Evolutionary conservation across 2,888 invertebrate genomes (phyloP), one percentile per base, ranked within the genome.

Genomic region (Rhyacophila evoluta): DNA sequence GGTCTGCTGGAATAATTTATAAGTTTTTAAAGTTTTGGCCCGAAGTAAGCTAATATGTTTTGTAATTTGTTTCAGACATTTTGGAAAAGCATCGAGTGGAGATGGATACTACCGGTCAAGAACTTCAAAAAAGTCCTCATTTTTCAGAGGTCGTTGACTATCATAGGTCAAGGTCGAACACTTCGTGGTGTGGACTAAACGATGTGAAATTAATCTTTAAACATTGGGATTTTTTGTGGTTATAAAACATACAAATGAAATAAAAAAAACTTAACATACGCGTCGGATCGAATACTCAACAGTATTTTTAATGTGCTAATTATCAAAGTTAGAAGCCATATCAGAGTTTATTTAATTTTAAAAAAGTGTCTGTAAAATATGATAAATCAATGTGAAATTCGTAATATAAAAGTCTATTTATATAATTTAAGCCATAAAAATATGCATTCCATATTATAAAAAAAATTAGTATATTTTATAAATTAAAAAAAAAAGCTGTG

Each of bases 271-370:
- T 55, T 25, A 25, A 10, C 0, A 55, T 2, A 33, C 29, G 55
- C 19, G 55, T n/a, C 55, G 55, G 19, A 55, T 15, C 55, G 25
- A 55, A 55, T 55, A 55, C 55, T 55, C 55, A 25, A 55, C 19
- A 55, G 55, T 55, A 55, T 55, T 55, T 33, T 55, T 55, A 55
- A 55, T 55, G 55, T 55, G 55, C 25, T 55, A 55, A 55, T 19
- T 55, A 55, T 55, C 55, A 55, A 55, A 25, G 10, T 55, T 55
- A 55, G 55, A 55, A 55, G 55, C 55, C 55, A 55, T 55, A 55
- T 55, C 55, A 55, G 25, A 55, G 19, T 19, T 55, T 55, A 25
- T 19, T 19, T 55, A 55, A 1, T 55, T 19, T 15, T 41, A 38
- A 38, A 38, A 6, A 10, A 41, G 41, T 15, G 41, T 2, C 15